Base-by-base conservation (phyloP, 2,113 vertebrate genomes). In the Brevimyrus niger region DNA sequence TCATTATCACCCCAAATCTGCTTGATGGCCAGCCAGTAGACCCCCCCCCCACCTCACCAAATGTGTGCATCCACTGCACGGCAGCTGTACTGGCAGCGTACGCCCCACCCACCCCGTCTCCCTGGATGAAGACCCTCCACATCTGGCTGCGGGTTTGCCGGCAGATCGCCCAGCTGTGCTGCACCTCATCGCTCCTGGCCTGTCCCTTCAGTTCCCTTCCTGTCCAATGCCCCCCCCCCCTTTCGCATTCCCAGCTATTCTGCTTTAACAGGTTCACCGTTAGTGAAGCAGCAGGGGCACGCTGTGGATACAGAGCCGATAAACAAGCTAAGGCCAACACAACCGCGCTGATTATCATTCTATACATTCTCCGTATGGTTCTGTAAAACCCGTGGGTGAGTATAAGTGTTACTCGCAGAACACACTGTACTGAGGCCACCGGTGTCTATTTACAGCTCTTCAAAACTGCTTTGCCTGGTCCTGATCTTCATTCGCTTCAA, bases 171-270 rank as follows among this genome's bases (percentile, higher is more conserved):
- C 88, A 50, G 65, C 65, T 80, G 88, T 82, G 88, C 50, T 21
- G 48, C 23, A 1, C 46, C 38, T 27, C 87, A 5, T 88, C n/a
- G 47, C 42, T 15, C 87, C 65, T 23, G 44, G n/a, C 61, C 87
- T 73, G 65, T 48, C 88, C 88, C 65, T 82, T 51, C 65, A 53
- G 69, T 13, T 88, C 88, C 65, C 21, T 35, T 82, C 46, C 48
- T 46, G 76, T 80, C 47, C 48, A 9, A 19, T 48, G 11, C 13
- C 61, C 44, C 23, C 42, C 51, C 51, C 4, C 58, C n/a, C n/a
- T 23, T 10, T 65, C 87, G 4, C 42, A 44, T 88, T 44, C 55
- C 19, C 82, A 46, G 42, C 27, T 76, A 76, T 76, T 76, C 69
- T 38, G 31, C 31, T 76, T n/a, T 76, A 76, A 38, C 69, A 6